Conservation (phyloP, 2,797 vertebrate genomes). For the Geotrypetes seraphini region DNA sequence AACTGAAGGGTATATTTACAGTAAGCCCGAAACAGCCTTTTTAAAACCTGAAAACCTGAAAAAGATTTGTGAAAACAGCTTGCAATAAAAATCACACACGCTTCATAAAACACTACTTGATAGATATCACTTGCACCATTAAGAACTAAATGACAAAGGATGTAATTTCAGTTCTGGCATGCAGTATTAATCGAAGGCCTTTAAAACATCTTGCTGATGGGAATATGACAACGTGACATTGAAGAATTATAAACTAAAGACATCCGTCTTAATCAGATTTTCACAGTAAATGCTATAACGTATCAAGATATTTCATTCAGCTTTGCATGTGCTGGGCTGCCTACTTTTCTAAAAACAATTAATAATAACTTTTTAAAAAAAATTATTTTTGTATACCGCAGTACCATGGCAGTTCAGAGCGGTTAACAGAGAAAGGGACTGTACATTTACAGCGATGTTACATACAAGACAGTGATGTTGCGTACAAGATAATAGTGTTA, state of each 20-base stretch:
- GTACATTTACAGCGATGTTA: no score
- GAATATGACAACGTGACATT: constrained; percentile 79
- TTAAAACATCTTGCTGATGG: constrained; percentile 78
- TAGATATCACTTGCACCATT: constrained; percentile 77
- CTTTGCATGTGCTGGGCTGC: constrained; percentile 44
- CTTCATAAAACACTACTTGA: constrained; percentile 69
- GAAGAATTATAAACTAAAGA: constrained; percentile 71
- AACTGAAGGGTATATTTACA: constrained; percentile 40
- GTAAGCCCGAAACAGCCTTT: constrained; percentile 37
- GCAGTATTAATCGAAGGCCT: constrained; percentile 83
- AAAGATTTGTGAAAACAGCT: constrained; percentile 54
- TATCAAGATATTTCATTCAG: constrained; percentile 65
- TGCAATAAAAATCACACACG: constrained; percentile 61
- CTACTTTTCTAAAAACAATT: no score
- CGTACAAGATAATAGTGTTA: no score
- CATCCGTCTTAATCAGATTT: constrained; percentile 81
- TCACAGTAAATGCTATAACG: constrained; percentile 75
- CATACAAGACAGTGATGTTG: no score
- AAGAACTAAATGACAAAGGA: constrained; percentile 73
- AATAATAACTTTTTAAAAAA: no score
- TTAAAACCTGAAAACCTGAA: constrained; percentile 54
- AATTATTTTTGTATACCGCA: no score
- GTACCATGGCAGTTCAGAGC: no score
- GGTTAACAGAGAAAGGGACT: no score
- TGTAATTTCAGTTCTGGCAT: constrained; percentile 73